Percentiles rank a stretch among this genome's conserved stretches.
These are phyloP conservation scores for Excalfactoria chinensis DNA, from an alignment of 2,113 vertebrate species.

Conservation along the genomic window DNA sequence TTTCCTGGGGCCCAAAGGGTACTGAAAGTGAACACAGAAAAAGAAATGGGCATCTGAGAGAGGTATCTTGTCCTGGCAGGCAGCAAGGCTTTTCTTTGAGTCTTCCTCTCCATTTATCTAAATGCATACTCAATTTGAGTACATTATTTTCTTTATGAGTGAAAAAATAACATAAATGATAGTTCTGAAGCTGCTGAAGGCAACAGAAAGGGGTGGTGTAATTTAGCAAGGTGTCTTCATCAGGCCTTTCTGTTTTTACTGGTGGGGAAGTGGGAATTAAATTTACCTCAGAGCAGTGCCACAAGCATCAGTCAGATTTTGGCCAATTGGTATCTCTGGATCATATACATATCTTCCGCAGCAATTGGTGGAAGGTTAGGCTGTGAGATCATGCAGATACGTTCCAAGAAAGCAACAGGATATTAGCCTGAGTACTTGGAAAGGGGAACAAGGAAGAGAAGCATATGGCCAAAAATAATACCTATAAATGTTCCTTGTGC, in stretches of 20 bases:
- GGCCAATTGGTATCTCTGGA: slow-evolving; percentile 40
- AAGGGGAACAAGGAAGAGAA: slow-evolving; percentile 25
- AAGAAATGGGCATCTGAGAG: neutral
- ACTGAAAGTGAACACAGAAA: neutral
- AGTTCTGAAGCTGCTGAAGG: neutral
- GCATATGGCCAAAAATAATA: slow-evolving; percentile 63
- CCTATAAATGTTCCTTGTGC: neutral
- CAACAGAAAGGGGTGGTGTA: neutral
- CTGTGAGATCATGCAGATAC: slow-evolving; percentile 53
- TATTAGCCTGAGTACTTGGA: slow-evolving; percentile 53
- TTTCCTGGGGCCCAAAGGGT: neutral
- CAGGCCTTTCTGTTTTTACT: slow-evolving; percentile 9
- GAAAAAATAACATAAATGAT: neutral
- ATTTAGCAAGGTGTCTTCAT: neutral
- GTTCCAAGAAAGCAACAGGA: slow-evolving; percentile 65
- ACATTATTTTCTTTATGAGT: neutral
- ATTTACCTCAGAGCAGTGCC: slow-evolving; percentile 22
- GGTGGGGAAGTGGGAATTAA: neutral
- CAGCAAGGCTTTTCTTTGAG: neutral
- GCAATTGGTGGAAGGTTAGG: slow-evolving; percentile 33
- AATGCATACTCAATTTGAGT: neutral
- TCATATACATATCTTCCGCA: neutral
- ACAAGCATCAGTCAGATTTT: slow-evolving; percentile 36
- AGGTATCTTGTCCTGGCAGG: neutral
- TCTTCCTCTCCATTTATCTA: neutral